Evolutionary conservation across 2,888 invertebrate species (phyloP).

Genomic region (Leucozona laternaria): DNA sequence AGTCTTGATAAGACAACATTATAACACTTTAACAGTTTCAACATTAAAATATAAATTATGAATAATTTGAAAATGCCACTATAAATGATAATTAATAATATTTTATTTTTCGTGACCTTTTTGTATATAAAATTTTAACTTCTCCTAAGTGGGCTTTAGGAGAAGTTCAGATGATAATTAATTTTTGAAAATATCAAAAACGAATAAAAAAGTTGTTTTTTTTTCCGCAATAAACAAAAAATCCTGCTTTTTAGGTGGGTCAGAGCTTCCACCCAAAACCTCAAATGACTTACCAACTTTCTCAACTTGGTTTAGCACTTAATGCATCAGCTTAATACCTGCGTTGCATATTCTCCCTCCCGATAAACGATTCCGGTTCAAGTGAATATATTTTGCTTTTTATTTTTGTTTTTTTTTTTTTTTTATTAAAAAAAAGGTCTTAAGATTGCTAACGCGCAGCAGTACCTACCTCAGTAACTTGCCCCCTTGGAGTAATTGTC

Average conservation of each 20-base stretch:
- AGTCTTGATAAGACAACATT: constrained; percentile 1
- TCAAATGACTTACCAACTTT: constrained; percentile 2
- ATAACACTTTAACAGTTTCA: too few species aligned
- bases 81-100: not conserved
- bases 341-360: not conserved
- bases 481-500: constrained; percentile 44
- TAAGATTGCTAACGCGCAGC: constrained; percentile 51
- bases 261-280: not conserved
- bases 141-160: too few species aligned
- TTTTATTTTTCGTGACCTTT: too few species aligned
- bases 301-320: constrained; percentile 18
- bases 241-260: not conserved
- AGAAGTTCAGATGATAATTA: too few species aligned
- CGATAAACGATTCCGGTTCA: constrained; percentile 16
- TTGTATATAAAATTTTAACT: too few species aligned
- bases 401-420: not conserved
- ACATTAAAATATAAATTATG: not conserved
- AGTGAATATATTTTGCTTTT: not conserved
- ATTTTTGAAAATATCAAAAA: not conserved
- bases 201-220: not conserved
- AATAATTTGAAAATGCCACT: not conserved
- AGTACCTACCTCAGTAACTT: not conserved
- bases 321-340: constrained; percentile 10
- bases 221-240: not conserved
- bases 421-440: not conserved